phyloP scores from a whole-genome alignment of 2,888 invertebrate species.

The Epiblema foenella region DNA sequence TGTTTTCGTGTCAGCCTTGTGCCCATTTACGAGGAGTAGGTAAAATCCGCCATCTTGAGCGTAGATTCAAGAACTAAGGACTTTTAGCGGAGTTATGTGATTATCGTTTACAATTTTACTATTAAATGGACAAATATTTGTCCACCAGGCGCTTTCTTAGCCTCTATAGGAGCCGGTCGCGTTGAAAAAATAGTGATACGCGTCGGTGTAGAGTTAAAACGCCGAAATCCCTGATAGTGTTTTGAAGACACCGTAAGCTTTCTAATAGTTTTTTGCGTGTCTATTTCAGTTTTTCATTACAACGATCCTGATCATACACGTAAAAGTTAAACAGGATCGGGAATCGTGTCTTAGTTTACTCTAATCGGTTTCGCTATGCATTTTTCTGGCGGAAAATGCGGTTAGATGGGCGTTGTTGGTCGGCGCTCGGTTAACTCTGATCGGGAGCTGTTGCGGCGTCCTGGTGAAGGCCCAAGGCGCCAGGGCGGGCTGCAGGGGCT shows the following conservation, averaged over 20 bases:
- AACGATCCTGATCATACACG: conserved; percentile 79
- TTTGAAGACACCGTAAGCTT: conserved; percentile 85
- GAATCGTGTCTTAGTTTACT: conserved; percentile 61
- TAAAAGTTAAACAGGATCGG: conserved; percentile 78
- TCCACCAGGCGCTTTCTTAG: conserved; percentile 62
- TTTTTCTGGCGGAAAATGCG: conserved; percentile 79
- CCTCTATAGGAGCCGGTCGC: conserved; percentile 61
- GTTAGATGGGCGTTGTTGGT: conserved; percentile 84
- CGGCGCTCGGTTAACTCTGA: conserved; percentile 68
- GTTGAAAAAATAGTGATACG: conserved; percentile 63
- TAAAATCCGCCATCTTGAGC: conserved; percentile 88
- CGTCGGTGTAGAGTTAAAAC: conserved; percentile 68
- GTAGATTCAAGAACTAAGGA: conserved; percentile 86
- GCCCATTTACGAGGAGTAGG: conserved; percentile 84
- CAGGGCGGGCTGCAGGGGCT: conserved; percentile 68
- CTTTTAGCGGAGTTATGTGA: conserved; percentile 79
- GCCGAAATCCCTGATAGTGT: conserved; percentile 81
- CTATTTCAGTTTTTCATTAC: conserved; percentile 83
- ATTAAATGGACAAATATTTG: conserved; percentile 76
- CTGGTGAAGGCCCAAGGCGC: conserved; percentile 71
- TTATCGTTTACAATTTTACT: conserved; percentile 77
- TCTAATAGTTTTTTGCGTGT: conserved; percentile 85
- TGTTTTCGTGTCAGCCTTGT: conserved; percentile 86
- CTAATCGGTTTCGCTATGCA: conserved; percentile 69
- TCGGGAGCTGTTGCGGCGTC: conserved; percentile 69